These are phyloP conservation scores for Leucopternis melanops DNA, from an alignment of 2,113 vertebrate genomes.

Conservation along the genomic window DNA sequence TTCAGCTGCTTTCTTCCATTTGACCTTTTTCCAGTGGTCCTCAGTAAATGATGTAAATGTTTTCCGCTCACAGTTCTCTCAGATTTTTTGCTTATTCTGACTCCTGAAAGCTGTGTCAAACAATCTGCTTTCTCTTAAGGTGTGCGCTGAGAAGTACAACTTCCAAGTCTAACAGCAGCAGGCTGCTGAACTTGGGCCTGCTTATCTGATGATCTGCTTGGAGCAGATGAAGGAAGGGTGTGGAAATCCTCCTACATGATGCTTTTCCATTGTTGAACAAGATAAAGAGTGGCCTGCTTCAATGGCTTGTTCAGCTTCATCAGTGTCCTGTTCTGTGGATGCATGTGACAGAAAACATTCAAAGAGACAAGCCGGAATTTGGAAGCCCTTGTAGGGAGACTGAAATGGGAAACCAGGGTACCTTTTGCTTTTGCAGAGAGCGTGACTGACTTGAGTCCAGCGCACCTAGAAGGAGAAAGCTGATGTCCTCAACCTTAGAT, in stretches of 20 bases:
- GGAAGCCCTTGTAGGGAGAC: neutral
- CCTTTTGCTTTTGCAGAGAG: neutral
- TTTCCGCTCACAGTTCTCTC: accelerated
- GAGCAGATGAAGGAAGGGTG: slow-evolving; percentile 17
- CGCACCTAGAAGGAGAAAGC: neutral
- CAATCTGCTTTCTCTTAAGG: neutral
- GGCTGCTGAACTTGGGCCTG: neutral
- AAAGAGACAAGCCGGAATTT: neutral
- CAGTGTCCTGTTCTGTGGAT: neutral
- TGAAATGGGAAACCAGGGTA: neutral
- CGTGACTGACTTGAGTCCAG: neutral
- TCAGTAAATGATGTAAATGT: neutral
- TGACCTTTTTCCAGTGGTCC: neutral
- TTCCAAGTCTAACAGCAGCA: neutral
- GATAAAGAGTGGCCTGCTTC: neutral
- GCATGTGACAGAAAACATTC: neutral
- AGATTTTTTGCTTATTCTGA: neutral
- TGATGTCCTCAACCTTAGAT: neutral
- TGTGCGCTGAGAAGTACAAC: accelerated
- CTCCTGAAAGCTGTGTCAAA: neutral
- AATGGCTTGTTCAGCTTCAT: neutral
- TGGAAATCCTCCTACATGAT: neutral
- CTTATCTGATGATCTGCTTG: neutral
- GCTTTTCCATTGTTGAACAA: neutral
- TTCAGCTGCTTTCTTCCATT: neutral